Conservation (phyloP, 2,797 vertebrate species). For the Varecia variegata region DNA sequence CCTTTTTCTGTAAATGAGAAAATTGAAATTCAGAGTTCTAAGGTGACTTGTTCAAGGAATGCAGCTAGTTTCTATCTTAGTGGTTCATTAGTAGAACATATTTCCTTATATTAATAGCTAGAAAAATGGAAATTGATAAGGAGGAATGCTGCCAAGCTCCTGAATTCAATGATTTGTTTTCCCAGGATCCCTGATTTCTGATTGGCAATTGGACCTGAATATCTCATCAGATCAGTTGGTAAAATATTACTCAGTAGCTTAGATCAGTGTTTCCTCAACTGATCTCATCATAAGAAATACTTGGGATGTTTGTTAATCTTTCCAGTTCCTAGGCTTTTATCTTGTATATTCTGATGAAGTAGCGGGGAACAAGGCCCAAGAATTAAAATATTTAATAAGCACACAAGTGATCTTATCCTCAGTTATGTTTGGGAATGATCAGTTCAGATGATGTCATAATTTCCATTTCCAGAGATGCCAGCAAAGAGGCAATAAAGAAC, state of each 20-base stretch:
- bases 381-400: slow-evolving; percentile 9
- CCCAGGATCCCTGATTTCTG: background rate
- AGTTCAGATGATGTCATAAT: slow-evolving; percentile 54
- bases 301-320: background rate
- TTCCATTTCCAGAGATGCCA: slow-evolving; percentile 12
- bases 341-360: background rate
- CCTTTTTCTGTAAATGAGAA: background rate
- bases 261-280: background rate
- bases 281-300: background rate
- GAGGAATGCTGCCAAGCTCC: background rate
- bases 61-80: background rate
- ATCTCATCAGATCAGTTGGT: background rate
- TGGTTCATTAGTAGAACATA: background rate
- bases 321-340: background rate
- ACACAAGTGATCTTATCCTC: slow-evolving; percentile 3
- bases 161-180: slow-evolving; percentile 19
- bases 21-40: background rate
- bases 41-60: background rate
- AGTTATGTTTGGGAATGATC: background rate
- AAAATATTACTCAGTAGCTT: background rate
- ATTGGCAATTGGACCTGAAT: background rate
- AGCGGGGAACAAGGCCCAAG: background rate
- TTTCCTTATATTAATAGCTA: background rate
- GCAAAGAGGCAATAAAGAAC: slow-evolving; percentile 47
- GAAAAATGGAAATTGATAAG: background rate